Evolutionary conservation across 2,113 vertebrate genomes (phyloP), one percentile per base, ranked within the genome.

Genomic region (Mustela lutreola): DNA sequence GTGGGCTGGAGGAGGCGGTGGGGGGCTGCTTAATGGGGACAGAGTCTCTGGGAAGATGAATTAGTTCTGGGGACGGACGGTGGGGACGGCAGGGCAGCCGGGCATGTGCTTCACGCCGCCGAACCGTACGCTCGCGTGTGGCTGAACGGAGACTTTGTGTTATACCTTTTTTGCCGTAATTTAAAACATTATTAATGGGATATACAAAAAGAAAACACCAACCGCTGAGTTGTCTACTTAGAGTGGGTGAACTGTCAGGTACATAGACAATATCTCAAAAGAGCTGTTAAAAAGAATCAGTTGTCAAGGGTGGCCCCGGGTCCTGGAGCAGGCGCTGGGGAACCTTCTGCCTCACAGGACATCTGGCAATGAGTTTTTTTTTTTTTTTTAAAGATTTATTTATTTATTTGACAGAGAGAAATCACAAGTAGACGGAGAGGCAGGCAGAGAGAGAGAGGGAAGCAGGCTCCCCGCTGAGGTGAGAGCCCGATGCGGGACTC

Each of bases 341-440:
- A 2, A 0, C 8, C 28, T 4, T 73, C 67, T 2, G 4, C 31
- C 1, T 73, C 21, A 26, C 18, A 24, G 14, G 1, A 4, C 2
- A 16, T 8, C 60, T n/a, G 39, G 63, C 0, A 26, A 73, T 36
- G 2, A n/a, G n/a, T 45, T 80, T 50, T 62, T 39, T 39, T 39
- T 39, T 39, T 39, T 39, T 39, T 39, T 39, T 39, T 39, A 39
- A 36, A 39, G 39, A 39, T 39, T 39, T 39, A 39, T 39, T 39
- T 39, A 39, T 39, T 39, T 39, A 39, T 39, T 39, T 39, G 39
- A 39, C 39, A 39, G 39, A 39, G 39, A 39, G 39, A 39, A 39
- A 39, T 39, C 39, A 39, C 39, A 39, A 39, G 39, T 39, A 39
- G 39, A 39, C 39, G 39, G 39, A 39, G 39, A 39, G 39, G 39